Conservation (phyloP, 2,113 vertebrate genomes). For the Bungarus multicinctus region DNA sequence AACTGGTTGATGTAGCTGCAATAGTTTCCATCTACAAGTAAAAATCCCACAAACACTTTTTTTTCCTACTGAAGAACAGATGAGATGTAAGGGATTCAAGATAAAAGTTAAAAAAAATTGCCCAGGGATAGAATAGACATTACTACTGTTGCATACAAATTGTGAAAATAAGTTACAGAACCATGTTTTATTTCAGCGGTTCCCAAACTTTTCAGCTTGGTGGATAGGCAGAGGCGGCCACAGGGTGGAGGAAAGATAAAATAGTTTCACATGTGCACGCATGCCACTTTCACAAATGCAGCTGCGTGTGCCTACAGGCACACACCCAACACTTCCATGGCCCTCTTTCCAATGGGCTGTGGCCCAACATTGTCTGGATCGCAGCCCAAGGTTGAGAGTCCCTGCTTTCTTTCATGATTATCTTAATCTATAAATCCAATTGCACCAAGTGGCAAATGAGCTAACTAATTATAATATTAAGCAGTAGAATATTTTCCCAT, state of each 20-base stretch:
- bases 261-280: not conserved
- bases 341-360: not conserved
- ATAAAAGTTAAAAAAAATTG: not conserved
- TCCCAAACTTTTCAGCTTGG: not conserved
- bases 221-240: not conserved
- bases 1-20: not conserved
- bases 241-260: not conserved
- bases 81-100: not conserved
- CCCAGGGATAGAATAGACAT: not conserved
- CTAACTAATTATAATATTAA: not conserved
- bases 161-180: not conserved
- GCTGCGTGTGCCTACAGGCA: accelerated
- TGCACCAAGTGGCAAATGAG: not conserved
- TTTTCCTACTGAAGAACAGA: not conserved
- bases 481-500: not conserved
- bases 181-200: not conserved
- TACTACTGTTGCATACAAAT: not conserved
- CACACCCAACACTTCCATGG: not conserved
- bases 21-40: not conserved
- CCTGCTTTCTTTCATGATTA: not conserved
- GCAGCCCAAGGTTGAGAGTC: not conserved
- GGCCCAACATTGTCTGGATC: not conserved
- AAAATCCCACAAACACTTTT: not conserved
- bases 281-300: not conserved
- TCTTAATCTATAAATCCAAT: not conserved